Evolutionary conservation across 2,797 vertebrate species (phyloP).

Genomic region (Lagorchestes hirsutus): DNA sequence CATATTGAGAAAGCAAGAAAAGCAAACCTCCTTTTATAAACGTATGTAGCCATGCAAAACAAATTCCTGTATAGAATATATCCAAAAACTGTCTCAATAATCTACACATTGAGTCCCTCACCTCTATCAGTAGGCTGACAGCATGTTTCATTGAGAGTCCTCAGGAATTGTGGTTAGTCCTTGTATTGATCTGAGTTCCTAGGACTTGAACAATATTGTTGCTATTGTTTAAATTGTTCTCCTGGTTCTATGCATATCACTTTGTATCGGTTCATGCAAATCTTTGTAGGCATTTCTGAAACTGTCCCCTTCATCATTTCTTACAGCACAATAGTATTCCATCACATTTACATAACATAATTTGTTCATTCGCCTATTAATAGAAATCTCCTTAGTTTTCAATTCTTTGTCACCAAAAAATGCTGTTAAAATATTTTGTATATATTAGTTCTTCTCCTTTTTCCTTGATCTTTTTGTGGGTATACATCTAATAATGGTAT

Average conservation of each 20-base stretch:
- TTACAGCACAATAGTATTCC: background rate
- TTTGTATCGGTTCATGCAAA: too few relatives aligned
- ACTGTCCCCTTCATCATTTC: background rate
- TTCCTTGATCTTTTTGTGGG: background rate
- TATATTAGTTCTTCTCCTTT: background rate
- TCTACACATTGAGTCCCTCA: background rate
- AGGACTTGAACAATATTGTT: background rate
- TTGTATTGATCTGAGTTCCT: background rate
- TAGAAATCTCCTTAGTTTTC: background rate
- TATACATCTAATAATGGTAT: background rate
- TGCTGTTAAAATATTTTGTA: background rate
- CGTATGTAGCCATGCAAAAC: too few relatives aligned
- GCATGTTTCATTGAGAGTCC: background rate
- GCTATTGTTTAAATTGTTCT: background rate
- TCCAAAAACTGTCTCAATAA: too few relatives aligned
- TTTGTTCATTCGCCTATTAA: background rate
- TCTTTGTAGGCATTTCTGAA: background rate
- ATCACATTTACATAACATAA: background rate
- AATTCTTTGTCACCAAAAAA: background rate
- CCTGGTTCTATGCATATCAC: background rate
- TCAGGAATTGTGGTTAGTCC: background rate
- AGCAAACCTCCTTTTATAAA: too few relatives aligned
- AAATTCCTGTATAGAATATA: too few relatives aligned
- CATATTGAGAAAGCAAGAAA: too few relatives aligned
- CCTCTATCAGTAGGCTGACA: background rate